phyloP scores from a whole-genome alignment of 2,113 vertebrate genomes.

The Halcyon malimbica region DNA sequence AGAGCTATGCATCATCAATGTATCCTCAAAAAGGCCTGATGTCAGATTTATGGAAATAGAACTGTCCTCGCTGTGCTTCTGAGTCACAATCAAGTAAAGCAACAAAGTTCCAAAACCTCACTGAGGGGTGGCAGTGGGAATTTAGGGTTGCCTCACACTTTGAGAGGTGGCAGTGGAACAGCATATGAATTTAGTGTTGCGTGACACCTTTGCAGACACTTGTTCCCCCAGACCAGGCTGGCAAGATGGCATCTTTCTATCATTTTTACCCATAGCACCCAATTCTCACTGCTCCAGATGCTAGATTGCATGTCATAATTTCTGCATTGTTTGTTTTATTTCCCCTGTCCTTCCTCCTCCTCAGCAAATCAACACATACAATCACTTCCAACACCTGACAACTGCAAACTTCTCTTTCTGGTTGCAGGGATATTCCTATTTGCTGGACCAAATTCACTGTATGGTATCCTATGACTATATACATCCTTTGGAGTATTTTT shows the following conservation, averaged over 20 bases:
- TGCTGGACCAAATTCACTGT: neutral
- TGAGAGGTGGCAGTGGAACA: neutral
- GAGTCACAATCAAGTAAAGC: neutral
- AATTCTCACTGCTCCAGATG: neutral
- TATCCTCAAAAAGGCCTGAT: neutral
- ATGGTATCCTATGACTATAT: neutral
- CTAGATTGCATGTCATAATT: neutral
- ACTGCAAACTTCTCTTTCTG: neutral
- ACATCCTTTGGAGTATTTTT: neutral
- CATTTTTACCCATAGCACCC: neutral
- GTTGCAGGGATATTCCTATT: neutral
- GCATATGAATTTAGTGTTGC: neutral
- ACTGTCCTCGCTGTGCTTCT: neutral
- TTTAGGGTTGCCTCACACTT: neutral
- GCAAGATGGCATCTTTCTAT: neutral
- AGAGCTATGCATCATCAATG: neutral
- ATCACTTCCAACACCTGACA: neutral
- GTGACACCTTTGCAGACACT: neutral
- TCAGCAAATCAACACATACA: neutral
- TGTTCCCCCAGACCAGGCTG: neutral
- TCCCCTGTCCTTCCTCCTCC: neutral
- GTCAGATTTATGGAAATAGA: neutral
- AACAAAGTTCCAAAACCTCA: neutral
- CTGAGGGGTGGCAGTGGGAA: neutral
- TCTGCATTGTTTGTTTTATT: neutral